Evolutionary conservation across 2,113 vertebrate genomes (phyloP).

Genomic region (Mus pahari): DNA sequence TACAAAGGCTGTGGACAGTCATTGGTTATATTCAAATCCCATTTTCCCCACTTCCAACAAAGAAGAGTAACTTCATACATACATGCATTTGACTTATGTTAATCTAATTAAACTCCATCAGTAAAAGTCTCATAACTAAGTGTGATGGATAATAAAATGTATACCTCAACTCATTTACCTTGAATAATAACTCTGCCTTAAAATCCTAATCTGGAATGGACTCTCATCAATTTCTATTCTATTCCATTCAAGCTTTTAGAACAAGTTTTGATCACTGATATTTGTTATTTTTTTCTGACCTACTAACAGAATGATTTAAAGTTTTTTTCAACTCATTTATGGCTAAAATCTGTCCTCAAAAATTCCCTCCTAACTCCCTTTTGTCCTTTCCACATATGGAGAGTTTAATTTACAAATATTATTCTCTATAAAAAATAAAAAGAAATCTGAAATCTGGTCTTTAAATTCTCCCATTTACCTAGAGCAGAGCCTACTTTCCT

Average conservation of each 20-base stretch:
- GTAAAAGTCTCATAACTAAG: background rate
- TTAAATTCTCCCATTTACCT: background rate
- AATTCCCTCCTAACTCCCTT: background rate
- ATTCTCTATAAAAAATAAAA: background rate
- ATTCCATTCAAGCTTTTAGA: background rate
- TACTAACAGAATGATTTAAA: background rate
- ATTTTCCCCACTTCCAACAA: background rate
- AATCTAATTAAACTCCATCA: slow-evolving; percentile 28
- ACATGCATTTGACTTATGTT: background rate
- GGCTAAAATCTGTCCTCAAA: background rate
- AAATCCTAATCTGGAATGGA: background rate
- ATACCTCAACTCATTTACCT: background rate
- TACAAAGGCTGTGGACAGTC: background rate
- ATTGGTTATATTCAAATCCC: background rate
- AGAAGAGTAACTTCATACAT: background rate
- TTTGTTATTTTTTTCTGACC: background rate
- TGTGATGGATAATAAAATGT: background rate
- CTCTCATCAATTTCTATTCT: background rate
- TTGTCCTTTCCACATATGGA: background rate
- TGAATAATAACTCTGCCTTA: background rate
- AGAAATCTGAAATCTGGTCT: background rate
- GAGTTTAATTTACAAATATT: background rate
- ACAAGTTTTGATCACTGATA: background rate
- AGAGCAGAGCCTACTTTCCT: background rate
- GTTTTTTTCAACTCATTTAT: background rate